A percentile compares a stretch with the other conserved stretches of the same genome.
Conservation (phyloP, 2,797 vertebrate genomes). For the Melanotaenia nigrans region DNA sequence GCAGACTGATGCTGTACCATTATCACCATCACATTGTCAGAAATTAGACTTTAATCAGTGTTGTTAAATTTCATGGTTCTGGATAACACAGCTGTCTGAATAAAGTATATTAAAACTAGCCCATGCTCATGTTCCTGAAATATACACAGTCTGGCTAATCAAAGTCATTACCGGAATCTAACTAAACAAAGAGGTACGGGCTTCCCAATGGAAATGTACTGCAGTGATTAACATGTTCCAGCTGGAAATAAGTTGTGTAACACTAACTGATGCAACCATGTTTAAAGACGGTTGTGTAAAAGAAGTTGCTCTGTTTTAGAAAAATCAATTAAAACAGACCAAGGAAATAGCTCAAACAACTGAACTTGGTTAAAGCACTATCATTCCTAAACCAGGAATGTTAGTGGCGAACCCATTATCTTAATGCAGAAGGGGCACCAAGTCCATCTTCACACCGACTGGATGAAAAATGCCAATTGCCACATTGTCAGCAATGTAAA, state of each 20-base stretch:
- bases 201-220: neutral
- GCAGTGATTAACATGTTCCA: neutral
- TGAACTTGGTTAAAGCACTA: too few species aligned
- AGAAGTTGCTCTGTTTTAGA: neutral
- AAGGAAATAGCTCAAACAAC: too few species aligned
- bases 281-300: neutral
- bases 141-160: neutral
- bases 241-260: neutral
- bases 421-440: neutral
- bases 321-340: too few species aligned
- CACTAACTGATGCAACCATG: neutral
- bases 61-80: slow-evolving; percentile 37
- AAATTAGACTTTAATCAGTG: slow-evolving; percentile 30
- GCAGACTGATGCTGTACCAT: slow-evolving; percentile 44
- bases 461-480: slow-evolving; percentile 27
- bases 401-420: too few species aligned
- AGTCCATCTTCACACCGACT: slow-evolving; percentile 7
- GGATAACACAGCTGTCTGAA: slow-evolving; percentile 15
- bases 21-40: slow-evolving; percentile 37
- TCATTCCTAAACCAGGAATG: too few species aligned
- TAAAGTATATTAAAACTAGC: neutral
- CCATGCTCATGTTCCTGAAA: neutral
- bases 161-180: neutral
- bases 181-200: neutral
- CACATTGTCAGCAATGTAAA: slow-evolving; percentile 11